Percentiles rank a stretch among this genome's conserved stretches.
Evolutionary conservation across 2,113 vertebrate species (phyloP).

Genomic region (Heterocephalus glaber): DNA sequence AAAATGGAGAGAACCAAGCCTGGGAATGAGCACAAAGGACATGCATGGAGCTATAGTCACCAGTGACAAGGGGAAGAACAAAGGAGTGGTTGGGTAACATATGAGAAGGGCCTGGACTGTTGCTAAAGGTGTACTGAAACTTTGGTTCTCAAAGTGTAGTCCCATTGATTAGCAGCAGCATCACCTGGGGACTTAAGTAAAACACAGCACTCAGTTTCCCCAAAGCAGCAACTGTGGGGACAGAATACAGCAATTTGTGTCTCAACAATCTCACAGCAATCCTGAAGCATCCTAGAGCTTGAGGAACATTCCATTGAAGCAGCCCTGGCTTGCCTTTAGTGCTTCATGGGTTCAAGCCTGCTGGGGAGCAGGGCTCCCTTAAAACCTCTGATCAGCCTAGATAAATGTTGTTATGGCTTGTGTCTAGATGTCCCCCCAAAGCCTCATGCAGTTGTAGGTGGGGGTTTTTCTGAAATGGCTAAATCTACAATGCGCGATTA

Average conservation of each 20-base stretch:
- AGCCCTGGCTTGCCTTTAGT: not conserved
- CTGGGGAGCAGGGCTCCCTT: not conserved
- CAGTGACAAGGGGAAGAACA: not conserved
- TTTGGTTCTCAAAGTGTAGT: not conserved
- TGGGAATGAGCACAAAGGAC: not conserved
- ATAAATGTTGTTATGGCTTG: too few relatives aligned
- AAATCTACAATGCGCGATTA: too few relatives aligned
- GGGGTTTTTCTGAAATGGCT: too few relatives aligned
- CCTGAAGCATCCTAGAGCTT: not conserved
- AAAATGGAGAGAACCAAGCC: not conserved
- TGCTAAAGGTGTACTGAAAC: not conserved
- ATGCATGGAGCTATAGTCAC: not conserved
- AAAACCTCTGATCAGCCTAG: not conserved
- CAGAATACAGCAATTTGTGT: not conserved
- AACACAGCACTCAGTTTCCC: not conserved
- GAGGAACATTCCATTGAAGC: not conserved
- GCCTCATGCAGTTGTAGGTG: too few relatives aligned
- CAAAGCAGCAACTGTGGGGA: not conserved
- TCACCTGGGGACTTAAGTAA: not conserved
- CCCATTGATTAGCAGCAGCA: not conserved
- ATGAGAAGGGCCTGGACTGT: not conserved
- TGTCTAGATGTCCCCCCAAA: too few relatives aligned
- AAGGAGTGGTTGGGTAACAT: rapidly evolving
- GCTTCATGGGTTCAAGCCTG: not conserved
- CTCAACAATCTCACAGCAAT: not conserved